phyloP scores from a whole-genome alignment of 2,888 invertebrate genomes.

The Philhelius pedissequus region DNA sequence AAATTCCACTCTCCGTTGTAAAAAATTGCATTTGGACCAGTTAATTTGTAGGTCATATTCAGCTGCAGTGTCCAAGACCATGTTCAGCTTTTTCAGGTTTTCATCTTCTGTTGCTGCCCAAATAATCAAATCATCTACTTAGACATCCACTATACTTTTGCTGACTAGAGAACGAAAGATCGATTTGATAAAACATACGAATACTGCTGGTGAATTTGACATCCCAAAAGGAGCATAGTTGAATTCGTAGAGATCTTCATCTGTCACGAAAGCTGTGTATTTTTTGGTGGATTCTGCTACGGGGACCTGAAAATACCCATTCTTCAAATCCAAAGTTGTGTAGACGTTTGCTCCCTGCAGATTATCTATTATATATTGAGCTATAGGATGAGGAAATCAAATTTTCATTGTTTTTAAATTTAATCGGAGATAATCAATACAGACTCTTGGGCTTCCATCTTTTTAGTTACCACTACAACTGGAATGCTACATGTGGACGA shows the following conservation, averaged over 20 bases:
- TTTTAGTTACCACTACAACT: constrained; percentile 69
- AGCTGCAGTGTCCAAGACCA: too few relatives aligned
- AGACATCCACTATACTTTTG: too few relatives aligned
- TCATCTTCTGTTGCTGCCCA: too few relatives aligned
- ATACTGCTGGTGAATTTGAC: too few relatives aligned
- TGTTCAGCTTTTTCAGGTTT: too few relatives aligned
- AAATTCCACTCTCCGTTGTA: constrained; percentile 23
- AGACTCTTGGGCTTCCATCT: constrained; percentile 28
- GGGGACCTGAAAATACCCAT: constrained; percentile 50
- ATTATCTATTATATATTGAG: constrained; percentile 74
- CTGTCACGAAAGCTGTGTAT: constrained; percentile 74
- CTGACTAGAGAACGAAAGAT: too few relatives aligned
- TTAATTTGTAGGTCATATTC: constrained; percentile 23
- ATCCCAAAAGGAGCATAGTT: too few relatives aligned
- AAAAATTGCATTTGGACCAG: constrained; percentile 47
- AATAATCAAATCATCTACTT: too few relatives aligned
- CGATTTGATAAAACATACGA: too few relatives aligned
- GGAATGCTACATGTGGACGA: constrained; percentile 71
- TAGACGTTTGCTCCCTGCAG: constrained; percentile 57
- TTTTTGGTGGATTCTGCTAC: constrained; percentile 26
- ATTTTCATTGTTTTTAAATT: constrained; percentile 74
- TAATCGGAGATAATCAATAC: constrained; percentile 71
- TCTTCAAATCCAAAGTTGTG: constrained; percentile 16
- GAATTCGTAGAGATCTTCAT: constrained; percentile 76
- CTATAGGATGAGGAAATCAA: constrained; percentile 74